Evolutionary conservation across 2,888 invertebrate species (phyloP).

Genomic region (Pogonocherus hispidulus): DNA sequence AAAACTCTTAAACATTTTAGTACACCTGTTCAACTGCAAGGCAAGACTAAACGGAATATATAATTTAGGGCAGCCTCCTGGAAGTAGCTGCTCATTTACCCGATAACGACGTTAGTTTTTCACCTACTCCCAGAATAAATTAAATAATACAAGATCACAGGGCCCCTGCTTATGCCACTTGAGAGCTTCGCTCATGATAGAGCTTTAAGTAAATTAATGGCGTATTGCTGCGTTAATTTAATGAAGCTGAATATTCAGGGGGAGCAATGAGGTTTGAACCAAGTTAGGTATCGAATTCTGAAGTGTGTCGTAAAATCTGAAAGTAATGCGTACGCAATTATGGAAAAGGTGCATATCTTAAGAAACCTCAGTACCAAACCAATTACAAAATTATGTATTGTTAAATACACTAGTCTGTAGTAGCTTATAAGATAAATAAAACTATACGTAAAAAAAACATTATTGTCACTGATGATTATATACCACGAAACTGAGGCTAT

Average conservation of each 20-base stretch:
- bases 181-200: constrained; percentile 8
- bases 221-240: constrained; percentile 24
- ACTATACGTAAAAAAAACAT: too few species aligned
- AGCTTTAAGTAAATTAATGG: constrained; percentile 26
- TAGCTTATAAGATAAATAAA: too few species aligned
- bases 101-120: constrained; percentile 6
- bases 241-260: constrained; percentile 22
- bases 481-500: too few species aligned
- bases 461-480: too few species aligned
- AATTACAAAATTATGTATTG: too few species aligned
- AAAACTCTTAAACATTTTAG: constrained; percentile 60
- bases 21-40: constrained; percentile 55
- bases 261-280: constrained; percentile 17
- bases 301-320: background rate
- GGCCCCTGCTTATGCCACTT: background rate
- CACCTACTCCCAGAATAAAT: background rate
- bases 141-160: constrained; percentile 11
- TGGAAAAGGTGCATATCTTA: too few species aligned
- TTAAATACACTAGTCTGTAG: too few species aligned
- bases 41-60: background rate
- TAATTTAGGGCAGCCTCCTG: background rate
- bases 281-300: background rate
- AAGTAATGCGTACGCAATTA: too few species aligned
- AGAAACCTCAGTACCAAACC: too few species aligned
- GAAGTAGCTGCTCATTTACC: background rate